Evolutionary conservation across 2,113 vertebrate species (phyloP).

Genomic region (Acanthisitta chloris): DNA sequence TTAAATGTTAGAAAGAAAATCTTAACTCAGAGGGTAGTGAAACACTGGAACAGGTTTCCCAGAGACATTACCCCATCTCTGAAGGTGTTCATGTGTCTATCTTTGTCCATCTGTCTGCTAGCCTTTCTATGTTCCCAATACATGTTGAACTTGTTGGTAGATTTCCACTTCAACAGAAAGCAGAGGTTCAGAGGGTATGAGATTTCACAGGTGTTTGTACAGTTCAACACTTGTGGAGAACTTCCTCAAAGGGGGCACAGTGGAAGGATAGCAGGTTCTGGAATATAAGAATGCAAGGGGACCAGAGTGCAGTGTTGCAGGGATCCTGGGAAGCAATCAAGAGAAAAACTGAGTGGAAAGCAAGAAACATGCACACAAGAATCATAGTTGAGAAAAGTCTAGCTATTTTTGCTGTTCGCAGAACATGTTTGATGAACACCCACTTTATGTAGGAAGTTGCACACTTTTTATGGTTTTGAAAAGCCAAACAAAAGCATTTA

Average conservation of each 20-base stretch:
- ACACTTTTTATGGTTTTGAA: background rate
- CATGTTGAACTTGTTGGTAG: background rate
- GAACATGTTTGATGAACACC: background rate
- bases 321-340: background rate
- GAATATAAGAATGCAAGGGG: background rate
- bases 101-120: background rate
- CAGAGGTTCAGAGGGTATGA: background rate
- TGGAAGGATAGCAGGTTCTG: background rate
- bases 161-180: background rate
- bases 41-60: background rate
- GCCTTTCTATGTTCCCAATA: background rate
- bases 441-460: background rate
- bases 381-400: background rate
- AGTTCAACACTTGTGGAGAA: background rate
- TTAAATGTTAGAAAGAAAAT: background rate
- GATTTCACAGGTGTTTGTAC: background rate
- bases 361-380: background rate
- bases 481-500: background rate
- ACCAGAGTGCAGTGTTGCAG: background rate
- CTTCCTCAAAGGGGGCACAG: rapidly evolving
- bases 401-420: background rate
- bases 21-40: background rate
- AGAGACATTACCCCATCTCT: background rate
- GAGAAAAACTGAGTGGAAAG: background rate
- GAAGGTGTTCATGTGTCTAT: background rate